Base-by-base conservation (phyloP, 2,113 vertebrate genomes). In the Hydrochoerus hydrochaeris region DNA sequence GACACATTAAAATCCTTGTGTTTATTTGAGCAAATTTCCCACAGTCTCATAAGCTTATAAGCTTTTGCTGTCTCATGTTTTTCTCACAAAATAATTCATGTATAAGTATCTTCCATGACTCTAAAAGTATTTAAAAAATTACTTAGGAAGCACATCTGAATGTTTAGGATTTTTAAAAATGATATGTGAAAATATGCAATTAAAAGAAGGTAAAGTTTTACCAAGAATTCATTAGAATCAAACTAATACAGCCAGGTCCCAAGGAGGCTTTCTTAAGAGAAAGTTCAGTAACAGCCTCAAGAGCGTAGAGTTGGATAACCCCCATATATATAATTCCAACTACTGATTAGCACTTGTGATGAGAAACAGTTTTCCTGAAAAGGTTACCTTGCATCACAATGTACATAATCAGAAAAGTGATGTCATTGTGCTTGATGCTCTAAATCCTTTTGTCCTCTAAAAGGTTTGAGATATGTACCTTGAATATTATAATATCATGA, bases 51-150 rank as follows among this genome's bases (percentile, higher is more conserved):
- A 77, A 58, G 24, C 26, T 71, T 85, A 52, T 20, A 77, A 63
- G 28, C 26, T 71, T 85, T 30, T 67, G 86, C 3, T 17, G 65
- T 10, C 54, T 6, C 49, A 11, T 17, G 26, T 69, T 69, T 86
- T 54, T 6, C 32, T n/a, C 67, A 85, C 75, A 20, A 14, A 95
- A 75, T 78, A 71, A 20, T 63, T 63, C n/a, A 14, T 85, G 32
- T n/a, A 49, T 9, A 0, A 63, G 10, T 46, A 41, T n/a, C 2
- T 49, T 85, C 2, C 13, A 10, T 73, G 28, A 13, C 30, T 85
- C 62, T 35, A 58, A 35, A 91, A 62, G 16, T 82, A 94, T 88
- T 91, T 91, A 28, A 92, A 35, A 35, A 85, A 65, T 93, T 46
- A 58, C 58, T 82, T 83, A 93, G 63, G 32, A 78, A 89, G 22